A percentile compares a stretch with the other conserved stretches of the same genome.
These are phyloP conservation scores for Gallirallus australis DNA, from an alignment of 2,797 vertebrate genomes.

Conservation along the genomic window DNA sequence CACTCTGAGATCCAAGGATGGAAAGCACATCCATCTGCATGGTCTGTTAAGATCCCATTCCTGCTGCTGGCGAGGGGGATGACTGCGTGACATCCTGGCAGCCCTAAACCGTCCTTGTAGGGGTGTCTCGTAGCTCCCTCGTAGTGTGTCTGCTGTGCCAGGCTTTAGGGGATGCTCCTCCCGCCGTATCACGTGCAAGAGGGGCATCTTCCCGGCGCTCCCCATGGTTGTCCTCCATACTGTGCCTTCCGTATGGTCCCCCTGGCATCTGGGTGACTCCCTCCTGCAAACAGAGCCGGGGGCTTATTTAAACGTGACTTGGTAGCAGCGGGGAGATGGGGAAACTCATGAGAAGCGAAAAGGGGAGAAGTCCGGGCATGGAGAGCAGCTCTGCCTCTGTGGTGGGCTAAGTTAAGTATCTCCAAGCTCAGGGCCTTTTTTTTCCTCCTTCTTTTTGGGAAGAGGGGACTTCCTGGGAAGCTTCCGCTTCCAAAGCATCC, in stretches of 20 bases:
- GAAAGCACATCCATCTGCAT: fast-evolving
- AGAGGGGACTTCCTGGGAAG: background rate
- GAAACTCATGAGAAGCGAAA: background rate
- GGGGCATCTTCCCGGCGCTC: background rate
- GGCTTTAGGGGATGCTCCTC: background rate
- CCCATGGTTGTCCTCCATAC: background rate
- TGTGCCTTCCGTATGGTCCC: fast-evolving
- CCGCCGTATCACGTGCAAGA: background rate
- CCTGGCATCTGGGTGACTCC: fast-evolving
- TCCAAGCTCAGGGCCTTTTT: background rate
- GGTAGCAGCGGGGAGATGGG: background rate
- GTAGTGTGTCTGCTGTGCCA: background rate
- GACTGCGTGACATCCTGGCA: background rate
- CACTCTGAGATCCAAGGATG: background rate
- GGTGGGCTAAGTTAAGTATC: background rate
- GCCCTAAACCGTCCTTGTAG: background rate
- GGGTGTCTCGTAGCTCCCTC: background rate
- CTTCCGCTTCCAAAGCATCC: background rate
- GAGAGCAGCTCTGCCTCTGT: background rate
- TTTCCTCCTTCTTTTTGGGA: background rate
- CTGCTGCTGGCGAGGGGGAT: background rate
- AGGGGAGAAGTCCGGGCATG: background rate
- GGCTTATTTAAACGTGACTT: background rate
- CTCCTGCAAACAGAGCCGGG: background rate
- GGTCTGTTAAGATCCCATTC: fast-evolving